Base-by-base conservation (phyloP, 1,140 invertebrate genomes). In the Drosophila virilis region DNA sequence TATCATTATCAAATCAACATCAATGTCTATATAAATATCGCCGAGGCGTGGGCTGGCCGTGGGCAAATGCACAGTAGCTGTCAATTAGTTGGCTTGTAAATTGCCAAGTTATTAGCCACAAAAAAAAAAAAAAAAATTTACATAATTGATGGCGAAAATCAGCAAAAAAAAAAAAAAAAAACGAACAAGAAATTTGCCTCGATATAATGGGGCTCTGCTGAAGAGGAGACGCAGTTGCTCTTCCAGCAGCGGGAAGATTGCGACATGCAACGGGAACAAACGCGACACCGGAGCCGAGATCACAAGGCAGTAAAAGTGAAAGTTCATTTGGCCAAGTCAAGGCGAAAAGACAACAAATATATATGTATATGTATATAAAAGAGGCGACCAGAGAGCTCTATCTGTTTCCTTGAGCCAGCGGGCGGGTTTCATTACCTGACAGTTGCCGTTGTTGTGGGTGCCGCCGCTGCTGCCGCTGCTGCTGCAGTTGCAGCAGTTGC, bases 301-400 rank as follows among this genome's bases (percentile, higher is more conserved):
- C 73, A 62, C 69, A 64, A 80, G 71, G 69, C 79, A 88, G 58
- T 80, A 89, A 89, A 91, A 91, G 88, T 91, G 88, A 91, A 91
- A 91, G 88, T 91, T 90, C 88, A 91, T 84, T 91, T 88, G 78
- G 80, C 78, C 82, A 70, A 86, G 83, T 86, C 84, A 86, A 86
- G 83, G 83, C 82, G 74, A 90, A 69, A 67, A 62, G 65, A 48
- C 52, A 57, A 42, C n/a, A 55, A 17, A 60, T 10, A 61, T 58
- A 5, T 48, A 55, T 35, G 13, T 48, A 55, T 35, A 13, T 42
- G n/a, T 50, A n/a, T 38, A 13, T 76, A 72, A 86, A 71, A 69
- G 65, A 86, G 74, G 71, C 40, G 68, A 64, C 74, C 73, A 58
- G 64, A 64, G 45, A 52, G 40, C 48, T 59, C 45, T 33, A 60